phyloP scores from a whole-genome alignment of 1,140 invertebrate species.

The Heliconius himera region DNA sequence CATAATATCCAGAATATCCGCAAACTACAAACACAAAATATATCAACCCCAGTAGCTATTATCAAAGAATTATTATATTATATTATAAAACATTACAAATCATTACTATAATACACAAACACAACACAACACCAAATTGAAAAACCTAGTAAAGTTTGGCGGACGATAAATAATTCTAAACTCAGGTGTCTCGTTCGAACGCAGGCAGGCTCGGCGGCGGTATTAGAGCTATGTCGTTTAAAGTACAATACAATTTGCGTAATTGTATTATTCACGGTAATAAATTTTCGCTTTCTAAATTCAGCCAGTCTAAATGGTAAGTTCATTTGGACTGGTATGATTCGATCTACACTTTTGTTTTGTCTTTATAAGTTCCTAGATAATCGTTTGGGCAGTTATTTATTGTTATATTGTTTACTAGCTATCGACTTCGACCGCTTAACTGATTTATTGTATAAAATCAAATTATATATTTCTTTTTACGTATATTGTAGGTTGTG shows the following conservation, averaged over 20 bases:
- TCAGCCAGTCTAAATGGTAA: conserved; percentile 22
- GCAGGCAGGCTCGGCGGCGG: conserved; percentile 13
- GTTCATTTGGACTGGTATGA: conserved; percentile 29
- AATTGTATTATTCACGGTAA: conserved; percentile 44
- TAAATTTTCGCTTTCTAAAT: conserved; percentile 39
- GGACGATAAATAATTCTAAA: conserved; percentile 44
- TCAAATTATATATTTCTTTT: too few relatives aligned
- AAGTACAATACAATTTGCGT: conserved; percentile 42
- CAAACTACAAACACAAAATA: too few relatives aligned
- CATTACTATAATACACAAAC: conserved; percentile 19
- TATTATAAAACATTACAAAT: background rate
- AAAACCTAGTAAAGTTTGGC: conserved; percentile 35
- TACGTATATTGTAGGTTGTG: too few relatives aligned
- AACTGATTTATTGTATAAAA: too few relatives aligned
- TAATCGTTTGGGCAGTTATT: background rate
- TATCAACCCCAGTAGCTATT: too few relatives aligned
- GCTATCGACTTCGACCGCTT: too few relatives aligned
- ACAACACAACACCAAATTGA: conserved; percentile 22
- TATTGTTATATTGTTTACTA: background rate
- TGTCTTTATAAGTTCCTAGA: conserved; percentile 11
- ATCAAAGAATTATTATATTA: background rate
- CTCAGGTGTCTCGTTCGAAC: conserved; percentile 43
- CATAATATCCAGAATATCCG: too few relatives aligned
- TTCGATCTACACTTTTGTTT: conserved; percentile 27
- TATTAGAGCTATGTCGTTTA: conserved; percentile 35